A percentile compares a stretch with the other conserved stretches of the same genome.
Evolutionary conservation across 2,888 invertebrate species (phyloP).

Genomic region (Diarsia brunnea): DNA sequence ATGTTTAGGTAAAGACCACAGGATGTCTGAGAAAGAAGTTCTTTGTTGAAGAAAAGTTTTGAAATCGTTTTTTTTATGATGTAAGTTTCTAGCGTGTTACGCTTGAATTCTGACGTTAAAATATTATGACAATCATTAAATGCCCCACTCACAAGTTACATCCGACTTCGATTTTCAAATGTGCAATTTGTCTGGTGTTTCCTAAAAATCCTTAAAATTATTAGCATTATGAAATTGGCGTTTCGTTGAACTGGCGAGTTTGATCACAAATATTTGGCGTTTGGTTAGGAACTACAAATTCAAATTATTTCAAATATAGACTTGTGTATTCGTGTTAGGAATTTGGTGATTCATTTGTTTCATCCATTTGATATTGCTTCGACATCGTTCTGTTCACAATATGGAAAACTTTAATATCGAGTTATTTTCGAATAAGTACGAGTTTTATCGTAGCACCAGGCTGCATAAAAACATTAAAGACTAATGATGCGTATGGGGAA

Average conservation of each 20-base stretch:
- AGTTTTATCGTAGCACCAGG: too few relatives aligned
- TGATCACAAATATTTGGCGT: background rate
- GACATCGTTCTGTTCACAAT: background rate
- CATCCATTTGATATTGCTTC: too few relatives aligned
- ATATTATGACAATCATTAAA: background rate
- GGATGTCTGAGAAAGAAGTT: background rate
- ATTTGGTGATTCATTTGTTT: background rate
- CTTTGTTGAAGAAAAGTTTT: conserved; percentile 5
- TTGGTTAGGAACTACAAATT: background rate
- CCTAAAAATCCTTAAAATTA: background rate
- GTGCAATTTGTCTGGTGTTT: background rate
- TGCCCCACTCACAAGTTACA: background rate
- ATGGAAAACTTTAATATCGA: too few relatives aligned
- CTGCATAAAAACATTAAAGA: background rate
- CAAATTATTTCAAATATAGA: background rate
- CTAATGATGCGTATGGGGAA: background rate
- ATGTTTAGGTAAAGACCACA: background rate
- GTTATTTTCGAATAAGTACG: too few relatives aligned
- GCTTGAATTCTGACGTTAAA: too few relatives aligned
- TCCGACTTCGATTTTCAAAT: background rate
- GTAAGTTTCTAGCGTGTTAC: background rate
- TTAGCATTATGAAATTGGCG: background rate
- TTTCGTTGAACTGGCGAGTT: background rate
- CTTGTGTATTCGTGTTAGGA: background rate
- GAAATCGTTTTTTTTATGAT: background rate